phyloP scores from a whole-genome alignment of 2,888 invertebrate genomes.

The Eutolmus rufibarbis region DNA sequence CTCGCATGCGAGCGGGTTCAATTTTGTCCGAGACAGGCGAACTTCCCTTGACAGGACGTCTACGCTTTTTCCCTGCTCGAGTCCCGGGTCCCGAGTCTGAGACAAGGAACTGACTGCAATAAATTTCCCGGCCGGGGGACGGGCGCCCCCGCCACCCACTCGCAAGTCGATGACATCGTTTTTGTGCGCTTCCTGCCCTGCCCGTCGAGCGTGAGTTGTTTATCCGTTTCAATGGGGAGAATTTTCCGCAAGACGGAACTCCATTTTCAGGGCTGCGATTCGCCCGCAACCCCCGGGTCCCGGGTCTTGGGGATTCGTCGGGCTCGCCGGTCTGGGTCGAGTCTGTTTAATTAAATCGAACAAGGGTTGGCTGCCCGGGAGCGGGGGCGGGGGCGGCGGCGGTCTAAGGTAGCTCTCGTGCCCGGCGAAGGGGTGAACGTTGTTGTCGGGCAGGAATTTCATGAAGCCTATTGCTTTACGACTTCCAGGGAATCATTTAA shows the following conservation, averaged over 20 bases:
- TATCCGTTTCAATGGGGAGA: constrained; percentile 36
- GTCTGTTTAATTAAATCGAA: constrained; percentile 33
- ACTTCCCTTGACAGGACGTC: constrained; percentile 21
- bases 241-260: constrained; percentile 46
- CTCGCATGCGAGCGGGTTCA: constrained; percentile 43
- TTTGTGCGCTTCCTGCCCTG: not conserved
- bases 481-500: constrained; percentile 20
- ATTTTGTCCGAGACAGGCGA: constrained; percentile 30
- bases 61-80: constrained; percentile 2
- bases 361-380: not conserved
- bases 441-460: constrained; percentile 2
- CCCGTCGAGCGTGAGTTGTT: constrained; percentile 18
- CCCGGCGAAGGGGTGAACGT: constrained; percentile 6
- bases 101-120: constrained; percentile 25
- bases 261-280: constrained; percentile 42
- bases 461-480: constrained; percentile 32
- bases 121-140: not conserved
- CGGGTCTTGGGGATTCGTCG: not conserved
- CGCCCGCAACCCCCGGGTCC: not conserved
- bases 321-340: constrained; percentile 26
- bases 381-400: not conserved
- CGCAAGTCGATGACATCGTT: constrained; percentile 29
- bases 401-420: constrained; percentile 5
- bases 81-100: not conserved
- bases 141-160: not conserved